phyloP scores from a whole-genome alignment of 2,797 vertebrate genomes.

The Notamacropus eugenii region DNA sequence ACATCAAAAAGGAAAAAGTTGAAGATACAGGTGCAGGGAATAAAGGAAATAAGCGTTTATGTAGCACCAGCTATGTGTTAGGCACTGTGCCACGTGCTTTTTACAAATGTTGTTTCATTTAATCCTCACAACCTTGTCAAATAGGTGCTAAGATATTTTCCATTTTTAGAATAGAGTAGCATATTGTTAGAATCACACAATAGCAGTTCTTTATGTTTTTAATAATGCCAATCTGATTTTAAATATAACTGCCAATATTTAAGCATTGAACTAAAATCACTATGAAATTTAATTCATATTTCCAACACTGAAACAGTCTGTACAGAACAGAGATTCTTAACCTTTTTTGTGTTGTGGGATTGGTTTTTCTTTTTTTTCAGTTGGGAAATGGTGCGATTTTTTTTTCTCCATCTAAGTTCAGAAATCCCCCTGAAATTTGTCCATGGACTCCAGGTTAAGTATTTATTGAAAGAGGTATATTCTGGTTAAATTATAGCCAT shows the following conservation, averaged over 20 bases:
- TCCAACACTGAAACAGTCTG: neutral
- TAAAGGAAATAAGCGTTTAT: neutral
- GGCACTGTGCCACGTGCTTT: neutral
- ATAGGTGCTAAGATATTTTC: neutral
- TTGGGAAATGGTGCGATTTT: neutral
- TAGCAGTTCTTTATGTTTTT: slow-evolving; percentile 12
- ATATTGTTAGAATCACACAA: neutral
- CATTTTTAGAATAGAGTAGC: slow-evolving; percentile 26
- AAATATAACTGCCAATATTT: slow-evolving; percentile 28
- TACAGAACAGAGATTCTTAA: neutral
- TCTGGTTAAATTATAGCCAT: neutral
- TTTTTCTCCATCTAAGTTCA: neutral
- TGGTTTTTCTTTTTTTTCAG: neutral
- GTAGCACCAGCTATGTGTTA: neutral
- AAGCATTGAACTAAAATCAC: slow-evolving; percentile 24
- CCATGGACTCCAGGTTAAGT: neutral
- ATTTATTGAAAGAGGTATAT: neutral
- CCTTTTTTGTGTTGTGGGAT: neutral
- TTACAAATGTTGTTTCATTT: neutral
- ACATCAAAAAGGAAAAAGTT: neutral
- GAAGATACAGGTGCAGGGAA: neutral
- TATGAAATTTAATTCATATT: neutral
- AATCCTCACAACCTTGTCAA: neutral
- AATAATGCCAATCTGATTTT: slow-evolving; percentile 1
- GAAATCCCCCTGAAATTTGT: neutral